These are phyloP conservation scores for Netelia fuscicornis DNA, from an alignment of 2,888 invertebrate species.

Conservation along the genomic window DNA sequence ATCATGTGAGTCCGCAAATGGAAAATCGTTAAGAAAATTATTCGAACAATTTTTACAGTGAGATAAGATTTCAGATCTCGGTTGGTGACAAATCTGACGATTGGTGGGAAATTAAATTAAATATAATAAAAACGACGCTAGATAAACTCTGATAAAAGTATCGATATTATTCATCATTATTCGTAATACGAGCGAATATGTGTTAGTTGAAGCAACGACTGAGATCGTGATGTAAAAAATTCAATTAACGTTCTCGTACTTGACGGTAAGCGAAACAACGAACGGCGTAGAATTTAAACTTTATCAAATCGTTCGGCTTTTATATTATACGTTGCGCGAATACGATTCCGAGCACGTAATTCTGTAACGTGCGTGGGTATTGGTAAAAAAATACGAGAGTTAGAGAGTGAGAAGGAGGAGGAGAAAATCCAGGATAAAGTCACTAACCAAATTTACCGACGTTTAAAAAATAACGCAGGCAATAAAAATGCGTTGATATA, in stretches of 20 bases:
- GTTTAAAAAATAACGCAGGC: background rate
- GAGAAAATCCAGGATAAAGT: conserved; percentile 3
- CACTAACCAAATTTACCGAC: background rate
- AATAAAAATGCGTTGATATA: too few species aligned
- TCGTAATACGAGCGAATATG: background rate
- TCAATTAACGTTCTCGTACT: conserved; percentile 15
- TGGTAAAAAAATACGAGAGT: background rate
- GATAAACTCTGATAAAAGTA: background rate
- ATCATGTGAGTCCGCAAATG: too few species aligned
- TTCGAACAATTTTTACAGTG: too few species aligned
- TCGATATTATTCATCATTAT: background rate
- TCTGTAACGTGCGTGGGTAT: background rate
- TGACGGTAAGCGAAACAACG: conserved; percentile 29
- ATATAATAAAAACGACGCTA: too few species aligned
- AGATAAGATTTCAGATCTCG: too few species aligned
- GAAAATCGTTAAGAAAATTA: too few species aligned
- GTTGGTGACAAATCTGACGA: too few species aligned
- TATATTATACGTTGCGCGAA: background rate
- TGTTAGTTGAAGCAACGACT: background rate
- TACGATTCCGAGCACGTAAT: background rate
- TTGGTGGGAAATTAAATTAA: too few species aligned
- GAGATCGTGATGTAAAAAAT: background rate
- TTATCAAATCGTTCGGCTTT: conserved; percentile 21
- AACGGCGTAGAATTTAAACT: conserved; percentile 19
- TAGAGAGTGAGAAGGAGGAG: conserved; percentile 1